phyloP scores from a whole-genome alignment of 2,888 invertebrate species.

The Zhengitettix transpicula region DNA sequence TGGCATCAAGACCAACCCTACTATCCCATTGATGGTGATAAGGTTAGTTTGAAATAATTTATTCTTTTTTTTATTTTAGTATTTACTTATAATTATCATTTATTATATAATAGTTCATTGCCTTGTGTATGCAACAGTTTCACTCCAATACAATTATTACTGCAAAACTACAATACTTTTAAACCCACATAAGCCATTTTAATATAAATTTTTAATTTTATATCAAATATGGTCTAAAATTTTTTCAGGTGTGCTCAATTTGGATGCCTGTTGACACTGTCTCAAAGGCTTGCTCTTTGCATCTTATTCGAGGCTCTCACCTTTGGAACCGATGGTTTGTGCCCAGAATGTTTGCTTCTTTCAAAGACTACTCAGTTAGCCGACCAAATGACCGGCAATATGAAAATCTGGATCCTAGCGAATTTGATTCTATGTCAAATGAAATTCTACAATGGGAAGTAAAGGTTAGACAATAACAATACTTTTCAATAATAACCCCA shows the following conservation, averaged over 20 bases:
- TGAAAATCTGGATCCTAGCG: background rate
- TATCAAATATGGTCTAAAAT: background rate
- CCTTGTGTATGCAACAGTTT: background rate
- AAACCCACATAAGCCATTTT: background rate
- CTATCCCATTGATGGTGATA: slow-evolving; percentile 19
- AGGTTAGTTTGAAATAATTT: slow-evolving; percentile 7
- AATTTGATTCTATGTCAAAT: background rate
- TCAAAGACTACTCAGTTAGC: slow-evolving; percentile 13
- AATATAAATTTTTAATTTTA: background rate
- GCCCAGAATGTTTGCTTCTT: slow-evolving; percentile 19
- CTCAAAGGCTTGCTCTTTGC: slow-evolving; percentile 14
- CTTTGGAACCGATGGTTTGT: slow-evolving; percentile 17
- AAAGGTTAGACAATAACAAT: background rate
- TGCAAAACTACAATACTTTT: background rate
- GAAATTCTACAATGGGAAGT: slow-evolving; percentile 2
- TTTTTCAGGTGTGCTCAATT: slow-evolving; percentile 17
- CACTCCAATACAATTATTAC: background rate
- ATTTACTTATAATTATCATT: background rate
- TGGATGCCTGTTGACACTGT: slow-evolving; percentile 22
- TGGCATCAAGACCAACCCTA: slow-evolving; percentile 22
- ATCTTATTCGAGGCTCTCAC: slow-evolving; percentile 20
- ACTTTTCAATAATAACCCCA: too few species aligned
- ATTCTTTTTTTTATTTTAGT: background rate
- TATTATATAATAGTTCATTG: background rate
- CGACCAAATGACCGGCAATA: background rate